Conservation (phyloP, 2,113 vertebrate species). For the Okapia johnstoni region DNA sequence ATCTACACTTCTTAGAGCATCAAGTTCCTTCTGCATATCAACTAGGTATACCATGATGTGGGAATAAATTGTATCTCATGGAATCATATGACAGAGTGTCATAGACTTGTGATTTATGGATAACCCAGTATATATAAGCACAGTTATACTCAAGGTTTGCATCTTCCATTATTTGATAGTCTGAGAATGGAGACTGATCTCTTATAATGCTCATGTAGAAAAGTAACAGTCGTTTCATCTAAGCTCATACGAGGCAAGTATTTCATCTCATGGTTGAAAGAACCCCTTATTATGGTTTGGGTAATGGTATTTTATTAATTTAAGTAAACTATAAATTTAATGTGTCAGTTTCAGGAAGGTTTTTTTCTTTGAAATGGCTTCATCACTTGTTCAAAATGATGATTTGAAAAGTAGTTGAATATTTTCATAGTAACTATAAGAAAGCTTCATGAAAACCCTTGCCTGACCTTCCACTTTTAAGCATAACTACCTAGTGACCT, state of each 20-base stretch:
- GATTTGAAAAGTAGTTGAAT: not conserved
- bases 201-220: not conserved
- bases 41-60: not conserved
- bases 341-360: conserved; percentile 16
- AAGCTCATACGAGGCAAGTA: not conserved
- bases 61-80: not conserved
- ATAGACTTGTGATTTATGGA: not conserved
- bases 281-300: not conserved
- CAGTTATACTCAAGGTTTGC: not conserved
- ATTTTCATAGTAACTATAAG: conserved; percentile 36
- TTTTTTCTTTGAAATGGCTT: conserved; percentile 35
- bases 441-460: not conserved
- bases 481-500: not conserved
- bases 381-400: conserved; percentile 18
- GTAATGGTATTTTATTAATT: conserved; percentile 30
- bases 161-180: not conserved
- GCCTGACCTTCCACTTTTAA: conserved; percentile 33
- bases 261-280: not conserved
- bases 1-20: not conserved
- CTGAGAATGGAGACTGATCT: not conserved
- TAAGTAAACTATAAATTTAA: conserved; percentile 26
- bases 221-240: conserved; percentile 29
- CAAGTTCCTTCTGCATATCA: not conserved
- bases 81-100: not conserved
- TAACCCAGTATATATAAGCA: not conserved